Base-by-base conservation (phyloP, 2,888 invertebrate genomes). In the Temnothorax rugatulus region DNA sequence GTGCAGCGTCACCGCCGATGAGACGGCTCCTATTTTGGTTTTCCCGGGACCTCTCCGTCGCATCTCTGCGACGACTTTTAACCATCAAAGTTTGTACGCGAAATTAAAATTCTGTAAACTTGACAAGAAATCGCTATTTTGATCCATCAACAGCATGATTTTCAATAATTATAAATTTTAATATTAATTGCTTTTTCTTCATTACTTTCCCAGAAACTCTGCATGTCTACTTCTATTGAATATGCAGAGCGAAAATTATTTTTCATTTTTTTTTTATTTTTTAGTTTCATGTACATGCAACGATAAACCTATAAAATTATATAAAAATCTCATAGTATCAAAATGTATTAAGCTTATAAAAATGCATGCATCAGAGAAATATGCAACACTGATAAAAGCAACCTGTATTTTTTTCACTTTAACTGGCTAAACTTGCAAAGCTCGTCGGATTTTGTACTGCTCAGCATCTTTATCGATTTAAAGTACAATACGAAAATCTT, bases 1-100 rank as follows among this genome's bases (percentile, higher is more conserved):
- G 74, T 76, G 86, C 85, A 85, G 85, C 85, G 74, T 82, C 82
- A 71, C 66, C 77, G 82, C 68, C 77, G 74, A 79, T 77, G 69
- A 44, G 34, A 50, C 64, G 21, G 15, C 29, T 66, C 54, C 57
- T 54, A 76, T 66, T 76, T 76, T 57, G 21, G 34, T 59, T 75
- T 79, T 25, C 11, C 34, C 71, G 34, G 71, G 8, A 66, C 29
- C 74, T 71, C 21, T 34, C 50, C 29, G 29, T 57, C 34, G 57
- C 7, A 71, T 59, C 8, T n/a, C 21, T 9, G 11, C 41, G 47
- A 3, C 47, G 25, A 79, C 25, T 66, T 52, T 66, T 41, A 38
- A 41, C 34, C 15, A 18, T 50, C 47, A 13, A 15, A 5, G 18
- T 57, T 25, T 21, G 29, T 25, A 29, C 44, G 38, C 7, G 18